These are phyloP conservation scores for Lycophotia porphyrea DNA, from an alignment of 2,888 invertebrate genomes.

Conservation along the genomic window DNA sequence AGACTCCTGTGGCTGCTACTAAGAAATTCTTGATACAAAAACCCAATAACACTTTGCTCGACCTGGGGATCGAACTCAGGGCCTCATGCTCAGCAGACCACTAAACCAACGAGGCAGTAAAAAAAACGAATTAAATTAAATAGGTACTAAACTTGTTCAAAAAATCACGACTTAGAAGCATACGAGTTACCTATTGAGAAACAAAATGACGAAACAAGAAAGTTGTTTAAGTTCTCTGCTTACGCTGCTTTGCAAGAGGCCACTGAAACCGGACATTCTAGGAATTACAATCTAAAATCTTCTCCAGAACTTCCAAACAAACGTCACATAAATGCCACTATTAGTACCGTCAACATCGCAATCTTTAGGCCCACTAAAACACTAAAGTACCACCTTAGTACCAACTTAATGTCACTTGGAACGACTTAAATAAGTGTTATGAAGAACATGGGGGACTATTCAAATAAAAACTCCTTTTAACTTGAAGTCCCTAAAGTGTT, in stretches of 20 bases:
- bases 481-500: constrained; percentile 36
- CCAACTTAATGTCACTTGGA: constrained; percentile 64
- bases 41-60: too few relatives aligned
- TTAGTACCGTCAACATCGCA: constrained; percentile 12
- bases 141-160: too few relatives aligned
- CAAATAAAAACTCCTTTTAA: constrained; percentile 59
- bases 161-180: too few relatives aligned
- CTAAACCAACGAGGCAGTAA: too few relatives aligned
- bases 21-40: too few relatives aligned
- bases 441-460: constrained; percentile 59
- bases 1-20: too few relatives aligned
- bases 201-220: too few relatives aligned
- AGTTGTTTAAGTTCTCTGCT: not conserved
- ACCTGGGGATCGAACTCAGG: too few relatives aligned
- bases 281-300: not conserved
- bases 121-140: too few relatives aligned
- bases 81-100: too few relatives aligned
- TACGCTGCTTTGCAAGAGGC: not conserved
- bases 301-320: not conserved
- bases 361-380: constrained; percentile 48
- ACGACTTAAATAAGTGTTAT: constrained; percentile 64
- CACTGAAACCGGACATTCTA: not conserved
- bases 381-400: constrained; percentile 55
- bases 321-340: constrained; percentile 7
- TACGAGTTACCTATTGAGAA: too few relatives aligned